Evolutionary conservation across 2,888 invertebrate species (phyloP), one percentile per base, ranked within the genome.

Genomic region (Cephus spinipes): DNA sequence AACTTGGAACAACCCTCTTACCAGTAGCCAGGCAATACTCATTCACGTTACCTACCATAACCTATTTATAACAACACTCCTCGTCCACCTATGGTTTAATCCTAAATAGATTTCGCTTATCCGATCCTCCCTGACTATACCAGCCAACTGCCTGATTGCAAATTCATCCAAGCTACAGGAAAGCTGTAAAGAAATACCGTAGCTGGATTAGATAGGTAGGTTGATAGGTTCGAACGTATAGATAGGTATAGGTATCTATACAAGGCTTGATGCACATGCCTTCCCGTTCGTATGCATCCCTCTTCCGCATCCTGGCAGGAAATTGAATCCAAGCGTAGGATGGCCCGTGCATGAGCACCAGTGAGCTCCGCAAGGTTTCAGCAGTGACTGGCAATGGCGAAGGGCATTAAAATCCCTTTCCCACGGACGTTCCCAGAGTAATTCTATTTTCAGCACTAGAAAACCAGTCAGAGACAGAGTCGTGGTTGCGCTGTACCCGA

Each of bases 351-450:
- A 55, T 55, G 55, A 23, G 55, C 23, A 55, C 55, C 55, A 23
- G 55, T 55, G 55, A 55, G 55, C 23, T 23, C 55, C 15, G 55
- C 55, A 55, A 55, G 55, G 55, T 23, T 23, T 55, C 15, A 55
- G 55, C 55, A 55, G 55, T 55, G 55, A 55, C 55, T 55, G 77
- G 81, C 80, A 84, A 83, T 83, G 85, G 85, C 84, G 84, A 80
- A 81, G 85, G 84, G 85, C 85, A 85, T 85, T 85, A 85, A 85
- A 85, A 84, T 85, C 85, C 83, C 80, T 80, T 77, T 77, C 69
- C 71, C 76, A 77, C 75, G 77, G 73, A 79, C 55, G 36, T 55
- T 55, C 55, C 2, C 23, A 23, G 23, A 55, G 55, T 55, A 55
- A 55, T 55, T 55, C 23, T 55, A 55, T 55, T 55, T 55, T 55